Evolutionary conservation across 2,888 invertebrate species (phyloP).

Genomic region (Cryptocephalus primarius): DNA sequence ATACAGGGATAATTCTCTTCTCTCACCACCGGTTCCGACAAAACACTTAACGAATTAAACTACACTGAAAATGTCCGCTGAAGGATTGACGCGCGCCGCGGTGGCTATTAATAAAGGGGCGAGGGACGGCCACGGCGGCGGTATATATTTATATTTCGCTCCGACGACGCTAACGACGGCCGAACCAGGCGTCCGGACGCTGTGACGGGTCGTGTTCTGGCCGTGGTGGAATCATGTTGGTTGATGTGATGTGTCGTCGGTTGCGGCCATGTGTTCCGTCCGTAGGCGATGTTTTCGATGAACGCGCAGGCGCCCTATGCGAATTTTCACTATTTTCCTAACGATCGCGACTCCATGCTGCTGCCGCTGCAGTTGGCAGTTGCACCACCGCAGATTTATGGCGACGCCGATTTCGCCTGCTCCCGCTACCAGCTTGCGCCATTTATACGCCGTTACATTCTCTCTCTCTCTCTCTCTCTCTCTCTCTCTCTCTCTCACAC

Average conservation of each 20-base stretch:
- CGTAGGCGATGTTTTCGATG: conserved; percentile 8
- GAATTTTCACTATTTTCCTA: conserved; percentile 17
- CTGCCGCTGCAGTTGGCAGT: conserved; percentile 11
- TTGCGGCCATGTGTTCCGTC: conserved; percentile 11
- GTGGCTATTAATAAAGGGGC: conserved; percentile 24
- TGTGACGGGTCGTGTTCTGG: conserved; percentile 9
- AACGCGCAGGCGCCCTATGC: conserved; percentile 10
- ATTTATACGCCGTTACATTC: not conserved
- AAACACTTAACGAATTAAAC: conserved; percentile 1
- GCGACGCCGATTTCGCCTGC: conserved; percentile 2
- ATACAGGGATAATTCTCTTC: not conserved
- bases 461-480: not conserved
- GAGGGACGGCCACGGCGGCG: conserved; percentile 16
- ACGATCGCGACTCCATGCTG: conserved; percentile 23
- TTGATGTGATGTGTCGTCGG: conserved; percentile 5
- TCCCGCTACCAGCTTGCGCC: not conserved
- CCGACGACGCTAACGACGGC: conserved; percentile 20
- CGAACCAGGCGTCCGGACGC: conserved; percentile 18
- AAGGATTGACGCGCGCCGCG: conserved; percentile 3
- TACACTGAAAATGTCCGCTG: conserved; percentile 17
- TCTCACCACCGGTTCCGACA: conserved; percentile 7
- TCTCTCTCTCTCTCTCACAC: not conserved
- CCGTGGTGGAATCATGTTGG: conserved; percentile 13
- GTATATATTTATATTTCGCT: conserved; percentile 23
- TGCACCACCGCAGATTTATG: conserved; percentile 23